Evolutionary conservation across 2,888 invertebrate species (phyloP).

Genomic region (Electrophaes corylata): DNA sequence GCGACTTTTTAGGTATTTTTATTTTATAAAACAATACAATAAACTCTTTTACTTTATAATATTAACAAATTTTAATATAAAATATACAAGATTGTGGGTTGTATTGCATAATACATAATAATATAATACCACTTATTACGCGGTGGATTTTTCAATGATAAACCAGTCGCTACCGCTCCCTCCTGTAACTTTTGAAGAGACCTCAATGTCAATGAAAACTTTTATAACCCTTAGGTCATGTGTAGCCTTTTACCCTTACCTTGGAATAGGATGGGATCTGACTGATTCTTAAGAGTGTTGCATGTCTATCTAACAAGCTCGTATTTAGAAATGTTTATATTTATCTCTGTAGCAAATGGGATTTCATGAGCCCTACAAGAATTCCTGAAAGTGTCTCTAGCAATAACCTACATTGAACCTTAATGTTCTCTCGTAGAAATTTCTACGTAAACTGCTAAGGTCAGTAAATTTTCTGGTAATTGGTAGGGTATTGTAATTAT

Average conservation of each 20-base stretch:
- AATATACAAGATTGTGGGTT: not conserved
- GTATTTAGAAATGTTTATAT: not conserved
- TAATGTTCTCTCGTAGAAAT: not conserved
- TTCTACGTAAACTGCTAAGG: not conserved
- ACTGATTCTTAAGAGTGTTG: conserved; percentile 13
- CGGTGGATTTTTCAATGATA: not conserved
- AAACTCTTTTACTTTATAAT: not conserved
- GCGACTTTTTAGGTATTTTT: not conserved
- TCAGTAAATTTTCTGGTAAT: not conserved
- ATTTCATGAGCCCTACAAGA: not conserved
- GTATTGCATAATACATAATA: not conserved
- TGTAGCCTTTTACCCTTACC: conserved; percentile 16
- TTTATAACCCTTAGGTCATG: conserved; percentile 2
- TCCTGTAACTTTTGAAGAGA: not conserved
- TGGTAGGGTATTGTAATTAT: not conserved
- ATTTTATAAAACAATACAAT: not conserved
- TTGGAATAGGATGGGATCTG: conserved; percentile 12
- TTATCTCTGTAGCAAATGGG: not conserved
- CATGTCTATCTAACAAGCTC: conserved; percentile 6
- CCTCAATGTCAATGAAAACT: conserved; percentile 12
- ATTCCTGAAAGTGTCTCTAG: not conserved
- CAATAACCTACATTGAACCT: not conserved
- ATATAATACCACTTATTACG: not conserved
- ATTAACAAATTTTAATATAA: too few relatives aligned
- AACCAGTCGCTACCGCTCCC: not conserved